Conservation (phyloP, 2,888 invertebrate species). For the Diarsia brunnea region DNA sequence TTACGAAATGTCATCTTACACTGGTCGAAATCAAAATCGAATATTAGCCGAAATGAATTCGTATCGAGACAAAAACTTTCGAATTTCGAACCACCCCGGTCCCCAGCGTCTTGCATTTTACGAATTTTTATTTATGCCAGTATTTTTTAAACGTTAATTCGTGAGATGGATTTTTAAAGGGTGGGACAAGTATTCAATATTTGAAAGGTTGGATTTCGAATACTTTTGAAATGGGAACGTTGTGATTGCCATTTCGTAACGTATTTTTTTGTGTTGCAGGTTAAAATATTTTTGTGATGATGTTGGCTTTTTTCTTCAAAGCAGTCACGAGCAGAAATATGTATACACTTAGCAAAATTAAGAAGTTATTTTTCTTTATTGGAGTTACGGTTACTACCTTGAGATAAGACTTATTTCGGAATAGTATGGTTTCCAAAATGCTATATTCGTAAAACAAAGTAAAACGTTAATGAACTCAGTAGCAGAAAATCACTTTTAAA, state of each 20-base stretch:
- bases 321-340: too few relatives aligned
- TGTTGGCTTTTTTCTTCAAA: background rate
- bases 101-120: conserved; percentile 78
- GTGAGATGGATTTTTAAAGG: conserved; percentile 83
- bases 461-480: too few relatives aligned
- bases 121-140: conserved; percentile 80
- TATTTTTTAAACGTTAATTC: conserved; percentile 84
- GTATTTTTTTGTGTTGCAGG: conserved; percentile 21
- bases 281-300: conserved; percentile 1
- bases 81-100: conserved; percentile 72
- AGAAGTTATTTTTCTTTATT: too few relatives aligned
- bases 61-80: conserved; percentile 73
- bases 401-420: too few relatives aligned
- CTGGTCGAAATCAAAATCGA: conserved; percentile 67
- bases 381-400: too few relatives aligned
- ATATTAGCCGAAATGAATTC: conserved; percentile 83
- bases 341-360: too few relatives aligned
- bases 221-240: conserved; percentile 36
- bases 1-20: conserved; percentile 53
- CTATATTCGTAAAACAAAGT: too few relatives aligned
- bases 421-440: too few relatives aligned
- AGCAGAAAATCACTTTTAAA: too few relatives aligned
- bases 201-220: conserved; percentile 64
- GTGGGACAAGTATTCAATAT: conserved; percentile 61
- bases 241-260: conserved; percentile 48